A percentile compares a stretch with the other conserved stretches of the same genome.
These are phyloP conservation scores for Calypte anna DNA, from an alignment of 2,113 vertebrate species.

Conservation along the genomic window DNA sequence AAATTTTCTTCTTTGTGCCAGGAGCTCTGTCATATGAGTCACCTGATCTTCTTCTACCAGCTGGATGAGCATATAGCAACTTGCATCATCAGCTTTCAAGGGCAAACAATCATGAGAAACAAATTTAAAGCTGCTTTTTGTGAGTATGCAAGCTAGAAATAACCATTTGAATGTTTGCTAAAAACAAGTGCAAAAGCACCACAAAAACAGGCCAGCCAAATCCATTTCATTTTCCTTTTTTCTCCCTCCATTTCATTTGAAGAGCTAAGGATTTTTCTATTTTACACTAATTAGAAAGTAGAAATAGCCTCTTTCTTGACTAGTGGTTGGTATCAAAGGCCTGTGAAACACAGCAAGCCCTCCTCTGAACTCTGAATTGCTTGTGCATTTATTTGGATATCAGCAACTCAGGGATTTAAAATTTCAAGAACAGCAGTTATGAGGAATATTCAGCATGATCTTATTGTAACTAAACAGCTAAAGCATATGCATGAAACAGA, in stretches of 20 bases:
- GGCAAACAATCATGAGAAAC: slow-evolving; percentile 19
- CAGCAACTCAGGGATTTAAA: neutral
- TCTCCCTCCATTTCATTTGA: neutral
- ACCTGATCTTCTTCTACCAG: slow-evolving; percentile 41
- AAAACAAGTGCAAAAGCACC: slow-evolving; percentile 17
- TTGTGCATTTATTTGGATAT: neutral
- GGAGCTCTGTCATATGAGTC: slow-evolving; percentile 8
- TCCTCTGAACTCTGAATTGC: neutral
- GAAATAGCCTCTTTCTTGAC: neutral
- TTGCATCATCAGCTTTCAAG: slow-evolving; percentile 29
- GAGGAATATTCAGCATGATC: neutral
- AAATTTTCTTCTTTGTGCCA: slow-evolving; percentile 26
- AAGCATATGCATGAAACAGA: neutral
- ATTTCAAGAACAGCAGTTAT: neutral
- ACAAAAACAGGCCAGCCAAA: slow-evolving; percentile 4
- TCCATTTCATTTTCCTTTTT: neutral
- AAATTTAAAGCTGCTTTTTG: slow-evolving; percentile 32
- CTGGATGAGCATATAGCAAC: slow-evolving; percentile 20
- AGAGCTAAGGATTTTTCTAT: neutral
- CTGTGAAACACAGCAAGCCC: neutral
- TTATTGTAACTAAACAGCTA: neutral
- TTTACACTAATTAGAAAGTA: neutral
- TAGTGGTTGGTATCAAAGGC: neutral
- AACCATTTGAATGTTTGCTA: slow-evolving; percentile 19
- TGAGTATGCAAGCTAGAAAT: neutral